Conservation (phyloP, 2,888 invertebrate species). For the Epinotia nisella region DNA sequence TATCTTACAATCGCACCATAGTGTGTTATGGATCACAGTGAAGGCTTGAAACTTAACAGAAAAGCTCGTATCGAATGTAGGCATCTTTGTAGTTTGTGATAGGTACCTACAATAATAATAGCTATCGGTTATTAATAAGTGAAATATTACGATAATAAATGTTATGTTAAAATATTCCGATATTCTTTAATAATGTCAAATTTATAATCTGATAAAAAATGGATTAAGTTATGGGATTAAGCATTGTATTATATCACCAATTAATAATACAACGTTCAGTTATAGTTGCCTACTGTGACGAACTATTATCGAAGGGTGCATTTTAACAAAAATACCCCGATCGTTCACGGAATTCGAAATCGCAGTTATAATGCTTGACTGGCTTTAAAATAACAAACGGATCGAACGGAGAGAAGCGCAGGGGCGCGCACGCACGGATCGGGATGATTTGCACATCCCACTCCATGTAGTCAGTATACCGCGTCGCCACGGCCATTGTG, state of each 20-base stretch:
- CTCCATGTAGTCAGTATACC: neutral
- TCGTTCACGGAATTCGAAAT: constrained; percentile 26
- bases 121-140: too few relatives aligned
- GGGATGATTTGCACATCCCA: constrained; percentile 29
- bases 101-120: too few relatives aligned
- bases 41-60: too few relatives aligned
- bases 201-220: too few relatives aligned
- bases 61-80: too few relatives aligned
- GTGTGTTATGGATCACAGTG: too few relatives aligned
- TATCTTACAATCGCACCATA: too few relatives aligned
- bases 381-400: constrained; percentile 35
- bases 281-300: constrained; percentile 60
- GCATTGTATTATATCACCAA: constrained; percentile 8
- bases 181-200: too few relatives aligned
- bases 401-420: constrained; percentile 23
- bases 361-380: constrained; percentile 31
- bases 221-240: too few relatives aligned
- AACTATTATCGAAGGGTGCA: constrained; percentile 53
- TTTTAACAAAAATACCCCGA: constrained; percentile 35
- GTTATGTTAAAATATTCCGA: too few relatives aligned
- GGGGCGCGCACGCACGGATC: constrained; percentile 9
- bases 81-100: too few relatives aligned
- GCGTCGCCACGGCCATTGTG: neutral
- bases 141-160: too few relatives aligned
- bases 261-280: constrained; percentile 45